Evolutionary conservation across 2,888 invertebrate species (phyloP).

Genomic region (Drosophila prolongata): DNA sequence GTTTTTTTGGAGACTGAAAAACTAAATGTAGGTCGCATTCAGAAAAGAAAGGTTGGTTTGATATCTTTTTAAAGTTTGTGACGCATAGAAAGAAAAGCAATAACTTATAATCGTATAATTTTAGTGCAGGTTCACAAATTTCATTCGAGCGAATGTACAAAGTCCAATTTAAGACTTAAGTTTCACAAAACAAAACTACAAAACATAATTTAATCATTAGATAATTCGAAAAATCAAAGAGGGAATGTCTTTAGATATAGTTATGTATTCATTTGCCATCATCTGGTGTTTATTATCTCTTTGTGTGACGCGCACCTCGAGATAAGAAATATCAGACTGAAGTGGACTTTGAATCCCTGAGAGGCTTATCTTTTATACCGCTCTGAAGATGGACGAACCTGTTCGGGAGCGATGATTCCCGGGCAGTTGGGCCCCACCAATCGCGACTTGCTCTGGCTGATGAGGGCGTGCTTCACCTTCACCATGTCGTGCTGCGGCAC

Average conservation of each 20-base stretch:
- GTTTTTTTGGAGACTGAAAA: too few species aligned
- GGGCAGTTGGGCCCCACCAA: conserved; percentile 99
- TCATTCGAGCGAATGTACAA: not conserved
- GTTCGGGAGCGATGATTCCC: conserved; percentile 97
- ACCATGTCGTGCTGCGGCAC: conserved; percentile 99
- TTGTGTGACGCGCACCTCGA: not conserved
- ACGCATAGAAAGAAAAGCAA: not conserved
- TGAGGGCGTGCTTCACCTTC: conserved; percentile 95
- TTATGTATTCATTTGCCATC: not conserved
- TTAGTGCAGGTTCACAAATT: not conserved
- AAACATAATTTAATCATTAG: too few species aligned
- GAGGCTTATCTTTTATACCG: conserved; percentile 50
- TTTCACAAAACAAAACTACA: too few species aligned
- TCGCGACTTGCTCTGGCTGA: conserved; percentile 95
- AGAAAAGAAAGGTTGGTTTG: too few species aligned
- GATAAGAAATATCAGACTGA: conserved; percentile 48
- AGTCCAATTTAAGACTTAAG: not conserved
- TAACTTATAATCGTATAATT: not conserved
- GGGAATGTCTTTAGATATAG: not conserved
- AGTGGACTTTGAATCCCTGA: conserved; percentile 65
- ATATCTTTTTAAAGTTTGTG: not conserved
- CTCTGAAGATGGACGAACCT: conserved; percentile 84
- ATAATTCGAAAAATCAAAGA: too few species aligned
- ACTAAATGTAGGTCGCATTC: too few species aligned
- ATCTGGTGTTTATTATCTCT: too few species aligned